Conservation (phyloP, 2,113 vertebrate species). For the Psephotus haematonotus region DNA sequence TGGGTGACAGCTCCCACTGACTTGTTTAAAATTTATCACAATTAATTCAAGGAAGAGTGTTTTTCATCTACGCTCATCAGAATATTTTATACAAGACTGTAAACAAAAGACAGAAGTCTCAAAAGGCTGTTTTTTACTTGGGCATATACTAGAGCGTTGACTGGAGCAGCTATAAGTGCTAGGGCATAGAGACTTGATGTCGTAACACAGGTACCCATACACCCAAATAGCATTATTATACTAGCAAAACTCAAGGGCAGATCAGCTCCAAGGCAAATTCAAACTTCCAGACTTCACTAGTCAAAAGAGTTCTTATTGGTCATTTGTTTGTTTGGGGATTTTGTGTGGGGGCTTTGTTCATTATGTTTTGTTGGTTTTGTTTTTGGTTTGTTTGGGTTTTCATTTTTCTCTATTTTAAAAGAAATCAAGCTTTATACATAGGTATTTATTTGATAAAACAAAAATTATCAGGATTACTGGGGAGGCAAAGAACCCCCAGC, state of each 20-base stretch:
- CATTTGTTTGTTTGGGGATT: neutral
- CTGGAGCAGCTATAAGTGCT: neutral
- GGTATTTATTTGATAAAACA: neutral
- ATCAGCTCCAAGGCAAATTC: neutral
- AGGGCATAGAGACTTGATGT: neutral
- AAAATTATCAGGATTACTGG: neutral
- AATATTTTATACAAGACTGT: neutral
- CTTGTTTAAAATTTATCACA: neutral
- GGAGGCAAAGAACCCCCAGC: neutral
- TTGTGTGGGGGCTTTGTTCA: neutral
- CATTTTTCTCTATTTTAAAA: neutral
- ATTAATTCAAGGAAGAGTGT: neutral
- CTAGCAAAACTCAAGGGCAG: neutral
- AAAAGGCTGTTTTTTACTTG: neutral
- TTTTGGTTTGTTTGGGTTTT: too few relatives aligned
- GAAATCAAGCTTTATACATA: neutral
- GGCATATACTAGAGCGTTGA: neutral
- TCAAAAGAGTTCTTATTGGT: neutral
- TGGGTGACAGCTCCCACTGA: neutral
- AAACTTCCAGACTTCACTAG: neutral
- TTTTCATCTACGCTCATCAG: neutral
- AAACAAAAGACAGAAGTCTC: neutral
- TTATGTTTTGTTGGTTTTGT: neutral
- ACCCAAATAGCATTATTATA: neutral
- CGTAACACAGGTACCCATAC: too few relatives aligned